A percentile compares a stretch with the other conserved stretches of the same genome.
Evolutionary conservation across 2,888 invertebrate species (phyloP).

Genomic region (Cyaniris semiargus): DNA sequence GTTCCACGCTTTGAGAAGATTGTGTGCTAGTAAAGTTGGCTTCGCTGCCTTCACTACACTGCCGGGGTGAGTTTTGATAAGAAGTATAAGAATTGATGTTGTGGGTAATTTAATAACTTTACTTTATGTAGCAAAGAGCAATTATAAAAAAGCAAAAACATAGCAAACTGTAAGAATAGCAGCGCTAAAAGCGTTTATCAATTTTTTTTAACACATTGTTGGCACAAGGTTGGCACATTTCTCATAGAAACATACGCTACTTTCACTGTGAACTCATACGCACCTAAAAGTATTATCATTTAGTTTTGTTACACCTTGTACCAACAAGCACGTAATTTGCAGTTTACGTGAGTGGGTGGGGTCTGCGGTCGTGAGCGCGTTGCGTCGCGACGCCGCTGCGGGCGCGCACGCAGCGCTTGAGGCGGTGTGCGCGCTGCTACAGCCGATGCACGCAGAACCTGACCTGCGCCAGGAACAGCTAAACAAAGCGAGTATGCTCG

Average conservation of each 20-base stretch:
- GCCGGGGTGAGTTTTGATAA: constrained; percentile 82
- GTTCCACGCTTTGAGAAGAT: constrained; percentile 94
- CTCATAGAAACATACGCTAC: too few species aligned
- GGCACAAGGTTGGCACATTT: too few species aligned
- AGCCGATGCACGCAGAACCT: constrained; percentile 98
- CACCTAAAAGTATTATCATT: too few species aligned
- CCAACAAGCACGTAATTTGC: constrained; percentile 16
- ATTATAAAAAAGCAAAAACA: too few species aligned
- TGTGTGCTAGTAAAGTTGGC: constrained; percentile 98
- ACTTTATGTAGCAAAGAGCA: too few species aligned
- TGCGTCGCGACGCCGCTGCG: constrained; percentile 94
- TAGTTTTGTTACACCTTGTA: too few species aligned
- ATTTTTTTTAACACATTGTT: too few species aligned
- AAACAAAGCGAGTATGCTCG: constrained; percentile 97
- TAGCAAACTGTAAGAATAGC: too few species aligned
- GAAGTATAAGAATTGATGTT: neutral
- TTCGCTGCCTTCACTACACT: constrained; percentile 96
- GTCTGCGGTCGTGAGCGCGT: constrained; percentile 92
- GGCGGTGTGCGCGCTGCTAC: constrained; percentile 98
- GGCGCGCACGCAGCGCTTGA: constrained; percentile 98
- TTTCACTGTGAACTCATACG: too few species aligned
- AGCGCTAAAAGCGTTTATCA: neutral
- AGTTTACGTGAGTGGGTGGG: constrained; percentile 98
- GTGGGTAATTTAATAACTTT: too few species aligned
- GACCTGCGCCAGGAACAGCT: constrained; percentile 98